Percentiles rank a stretch among this genome's conserved stretches.
Evolutionary conservation across 2,797 vertebrate species (phyloP).

Genomic region (Pseudochaenichthys georgianus): DNA sequence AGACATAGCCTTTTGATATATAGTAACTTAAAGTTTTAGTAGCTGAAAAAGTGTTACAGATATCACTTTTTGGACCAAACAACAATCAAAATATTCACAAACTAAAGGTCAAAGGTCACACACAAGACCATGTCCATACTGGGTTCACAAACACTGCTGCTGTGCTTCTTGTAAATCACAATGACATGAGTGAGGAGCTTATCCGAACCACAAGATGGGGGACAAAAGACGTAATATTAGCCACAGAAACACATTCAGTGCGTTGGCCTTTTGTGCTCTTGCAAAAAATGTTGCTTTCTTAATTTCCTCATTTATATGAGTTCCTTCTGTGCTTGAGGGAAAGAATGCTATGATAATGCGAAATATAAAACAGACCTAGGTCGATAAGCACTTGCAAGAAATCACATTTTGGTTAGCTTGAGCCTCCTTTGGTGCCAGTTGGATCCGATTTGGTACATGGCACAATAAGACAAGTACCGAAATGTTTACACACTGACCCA

Average conservation of each 20-base stretch:
- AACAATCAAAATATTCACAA: slow-evolving; percentile 77
- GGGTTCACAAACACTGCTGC: slow-evolving; percentile 68
- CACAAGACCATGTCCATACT: slow-evolving; percentile 50
- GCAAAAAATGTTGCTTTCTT: slow-evolving; percentile 8
- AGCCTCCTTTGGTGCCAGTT: slow-evolving; percentile 50
- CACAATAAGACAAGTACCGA: slow-evolving; percentile 25
- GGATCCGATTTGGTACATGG: slow-evolving; percentile 48
- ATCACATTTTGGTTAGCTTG: slow-evolving; percentile 38
- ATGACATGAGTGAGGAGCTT: slow-evolving; percentile 58
- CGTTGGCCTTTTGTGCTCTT: slow-evolving; percentile 41
- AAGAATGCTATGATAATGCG: not conserved
- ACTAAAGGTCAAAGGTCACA: slow-evolving; percentile 68
- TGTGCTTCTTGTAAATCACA: slow-evolving; percentile 74
- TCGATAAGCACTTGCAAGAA: slow-evolving; percentile 19
- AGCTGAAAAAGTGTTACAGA: slow-evolving; percentile 74
- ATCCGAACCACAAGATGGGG: slow-evolving; percentile 49
- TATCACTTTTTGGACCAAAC: slow-evolving; percentile 76
- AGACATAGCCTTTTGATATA: slow-evolving; percentile 71
- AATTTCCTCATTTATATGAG: slow-evolving; percentile 21
- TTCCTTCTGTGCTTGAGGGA: slow-evolving; percentile 13
- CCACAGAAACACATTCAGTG: slow-evolving; percentile 47
- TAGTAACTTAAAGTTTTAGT: slow-evolving; percentile 67
- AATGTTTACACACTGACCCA: slow-evolving; percentile 26
- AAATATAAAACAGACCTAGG: slow-evolving; percentile 21
- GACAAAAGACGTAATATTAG: slow-evolving; percentile 44